These are phyloP conservation scores for Antechinus flavipes DNA, from an alignment of 2,113 vertebrate species.

Conservation along the genomic window DNA sequence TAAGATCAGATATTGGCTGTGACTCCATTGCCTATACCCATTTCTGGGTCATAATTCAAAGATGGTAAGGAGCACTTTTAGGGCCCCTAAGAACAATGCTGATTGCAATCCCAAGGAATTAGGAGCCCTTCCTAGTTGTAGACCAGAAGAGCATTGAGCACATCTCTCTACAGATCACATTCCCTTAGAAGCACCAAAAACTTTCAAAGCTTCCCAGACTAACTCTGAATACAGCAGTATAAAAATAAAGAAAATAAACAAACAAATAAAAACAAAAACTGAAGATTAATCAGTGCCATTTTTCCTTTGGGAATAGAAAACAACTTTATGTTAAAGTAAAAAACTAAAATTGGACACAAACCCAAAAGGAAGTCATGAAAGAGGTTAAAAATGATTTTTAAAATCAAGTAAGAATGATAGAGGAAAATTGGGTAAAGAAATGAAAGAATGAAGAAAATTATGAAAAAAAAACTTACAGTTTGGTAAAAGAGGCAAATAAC, in stretches of 20 bases:
- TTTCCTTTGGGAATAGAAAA: background rate
- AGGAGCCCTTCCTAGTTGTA: background rate
- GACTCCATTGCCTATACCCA: background rate
- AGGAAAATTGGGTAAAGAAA: background rate
- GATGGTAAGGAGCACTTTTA: background rate
- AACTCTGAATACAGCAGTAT: background rate
- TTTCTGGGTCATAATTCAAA: background rate
- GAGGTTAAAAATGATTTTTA: background rate
- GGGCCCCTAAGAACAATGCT: background rate
- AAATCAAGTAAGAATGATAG: background rate
- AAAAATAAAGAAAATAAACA: too few relatives aligned
- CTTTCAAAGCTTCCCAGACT: background rate
- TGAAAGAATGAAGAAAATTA: background rate
- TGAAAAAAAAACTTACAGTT: background rate
- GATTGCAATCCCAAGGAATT: background rate
- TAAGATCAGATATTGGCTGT: background rate
- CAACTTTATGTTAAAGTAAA: background rate
- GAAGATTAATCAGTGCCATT: background rate
- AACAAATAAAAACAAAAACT: background rate
- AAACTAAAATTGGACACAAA: background rate
- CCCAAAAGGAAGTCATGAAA: background rate
- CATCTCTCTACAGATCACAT: background rate
- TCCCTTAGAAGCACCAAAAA: background rate
- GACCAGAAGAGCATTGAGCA: background rate
- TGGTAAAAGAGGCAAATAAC: background rate